Conservation (phyloP, 2,113 vertebrate genomes). For the Morphnarchus princeps region DNA sequence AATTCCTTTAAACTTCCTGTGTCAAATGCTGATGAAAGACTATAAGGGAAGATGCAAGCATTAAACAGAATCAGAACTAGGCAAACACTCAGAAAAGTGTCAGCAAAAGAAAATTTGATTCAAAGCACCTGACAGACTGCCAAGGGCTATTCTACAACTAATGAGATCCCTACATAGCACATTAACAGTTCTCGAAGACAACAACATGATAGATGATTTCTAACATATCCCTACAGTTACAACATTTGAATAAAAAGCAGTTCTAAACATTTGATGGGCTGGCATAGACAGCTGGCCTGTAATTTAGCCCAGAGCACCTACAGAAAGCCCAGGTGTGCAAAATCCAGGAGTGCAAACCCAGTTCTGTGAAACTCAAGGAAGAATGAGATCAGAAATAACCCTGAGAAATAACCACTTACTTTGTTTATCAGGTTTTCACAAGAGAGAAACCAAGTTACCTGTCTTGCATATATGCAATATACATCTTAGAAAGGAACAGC, state of each 20-base stretch:
- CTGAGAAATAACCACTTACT: background rate
- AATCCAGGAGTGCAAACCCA: background rate
- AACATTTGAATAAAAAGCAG: background rate
- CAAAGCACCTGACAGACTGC: background rate
- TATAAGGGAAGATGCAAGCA: background rate
- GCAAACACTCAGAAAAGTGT: background rate
- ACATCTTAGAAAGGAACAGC: background rate
- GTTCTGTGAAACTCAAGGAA: background rate
- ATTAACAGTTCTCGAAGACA: background rate
- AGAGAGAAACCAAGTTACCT: background rate
- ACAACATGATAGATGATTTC: background rate
- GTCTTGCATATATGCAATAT: background rate
- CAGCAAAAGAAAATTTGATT: constrained; percentile 3
- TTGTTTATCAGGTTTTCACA: background rate
- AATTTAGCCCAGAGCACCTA: background rate
- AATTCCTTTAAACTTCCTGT: constrained; percentile 38
- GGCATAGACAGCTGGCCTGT: background rate
- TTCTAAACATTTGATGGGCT: background rate
- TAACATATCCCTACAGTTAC: background rate
- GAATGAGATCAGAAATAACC: background rate
- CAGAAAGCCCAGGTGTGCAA: background rate
- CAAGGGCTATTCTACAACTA: background rate
- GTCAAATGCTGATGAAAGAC: constrained; percentile 13
- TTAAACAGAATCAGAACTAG: background rate
- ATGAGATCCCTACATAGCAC: background rate